These are phyloP conservation scores for Chloropsis hardwickii DNA, from an alignment of 2,113 vertebrate genomes.

Conservation along the genomic window DNA sequence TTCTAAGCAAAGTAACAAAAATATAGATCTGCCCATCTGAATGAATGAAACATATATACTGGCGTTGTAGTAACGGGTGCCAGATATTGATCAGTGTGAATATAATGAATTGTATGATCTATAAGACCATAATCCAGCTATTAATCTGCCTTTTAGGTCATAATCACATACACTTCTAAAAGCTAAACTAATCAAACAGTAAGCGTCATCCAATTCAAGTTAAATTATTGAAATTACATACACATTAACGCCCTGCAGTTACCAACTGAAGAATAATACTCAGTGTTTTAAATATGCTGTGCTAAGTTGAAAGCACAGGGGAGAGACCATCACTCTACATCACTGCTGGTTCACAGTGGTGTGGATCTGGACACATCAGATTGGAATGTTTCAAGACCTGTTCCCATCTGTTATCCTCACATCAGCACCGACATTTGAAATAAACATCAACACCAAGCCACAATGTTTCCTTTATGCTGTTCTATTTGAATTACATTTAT, in stretches of 20 bases:
- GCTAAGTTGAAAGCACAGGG: neutral
- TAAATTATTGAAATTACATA: constrained; percentile 74
- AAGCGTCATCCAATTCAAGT: constrained; percentile 68
- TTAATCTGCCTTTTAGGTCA: constrained; percentile 77
- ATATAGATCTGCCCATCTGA: constrained; percentile 67
- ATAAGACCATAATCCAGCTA: constrained; percentile 76
- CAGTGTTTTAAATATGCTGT: constrained; percentile 30
- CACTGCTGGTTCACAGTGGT: neutral
- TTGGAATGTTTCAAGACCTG: neutral
- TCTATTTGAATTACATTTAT: neutral
- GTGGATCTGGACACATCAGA: neutral
- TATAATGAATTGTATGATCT: constrained; percentile 78
- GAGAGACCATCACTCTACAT: neutral
- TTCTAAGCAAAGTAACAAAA: constrained; percentile 64
- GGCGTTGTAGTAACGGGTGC: constrained; percentile 65
- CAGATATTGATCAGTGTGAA: constrained; percentile 75
- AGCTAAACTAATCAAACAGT: constrained; percentile 70
- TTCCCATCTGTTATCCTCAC: neutral
- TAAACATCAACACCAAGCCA: constrained; percentile 12
- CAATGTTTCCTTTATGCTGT: neutral
- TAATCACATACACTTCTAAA: constrained; percentile 73
- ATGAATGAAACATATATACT: constrained; percentile 71
- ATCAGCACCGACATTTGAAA: constrained; percentile 13
- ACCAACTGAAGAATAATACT: constrained; percentile 63
- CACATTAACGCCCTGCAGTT: constrained; percentile 68